Percentiles rank a stretch among this genome's conserved stretches.
phyloP scores from a whole-genome alignment of 1,140 invertebrate genomes.

The Aradophagus sp. region DNA sequence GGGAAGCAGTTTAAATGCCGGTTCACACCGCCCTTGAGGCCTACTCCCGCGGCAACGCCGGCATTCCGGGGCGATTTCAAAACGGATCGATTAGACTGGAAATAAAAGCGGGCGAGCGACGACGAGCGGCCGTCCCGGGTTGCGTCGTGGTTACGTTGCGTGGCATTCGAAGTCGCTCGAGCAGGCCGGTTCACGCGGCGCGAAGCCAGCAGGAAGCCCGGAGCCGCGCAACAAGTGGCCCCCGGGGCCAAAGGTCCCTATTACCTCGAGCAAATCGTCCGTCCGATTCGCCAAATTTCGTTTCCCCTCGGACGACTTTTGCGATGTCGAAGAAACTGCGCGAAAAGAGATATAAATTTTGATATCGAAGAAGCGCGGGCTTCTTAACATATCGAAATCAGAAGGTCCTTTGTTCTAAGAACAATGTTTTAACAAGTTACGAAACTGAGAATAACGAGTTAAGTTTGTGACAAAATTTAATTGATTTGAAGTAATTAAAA shows the following conservation, averaged over 20 bases:
- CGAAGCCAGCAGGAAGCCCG: constrained; percentile 54
- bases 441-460: too few species aligned
- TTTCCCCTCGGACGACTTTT: constrained; percentile 5
- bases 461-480: too few species aligned
- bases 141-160: constrained; percentile 50
- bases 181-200: constrained; percentile 52
- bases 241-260: constrained; percentile 58
- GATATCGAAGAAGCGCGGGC: too few species aligned
- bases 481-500: too few species aligned
- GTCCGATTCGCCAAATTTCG: constrained; percentile 52
- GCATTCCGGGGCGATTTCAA: too few species aligned
- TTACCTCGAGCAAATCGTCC: constrained; percentile 58
- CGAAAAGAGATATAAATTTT: constrained; percentile 1
- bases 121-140: constrained; percentile 50
- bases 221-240: constrained; percentile 59
- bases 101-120: constrained; percentile 58
- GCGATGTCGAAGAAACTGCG: background rate
- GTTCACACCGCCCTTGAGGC: too few species aligned
- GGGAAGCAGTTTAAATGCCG: too few species aligned
- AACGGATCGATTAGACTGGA: constrained; percentile 59
- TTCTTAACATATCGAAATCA: too few species aligned
- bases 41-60: too few species aligned
- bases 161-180: constrained; percentile 52
- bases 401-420: too few species aligned
- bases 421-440: too few species aligned